Evolutionary conservation across 2,113 vertebrate genomes (phyloP).

Genomic region (Pseudopodoces humilis): DNA sequence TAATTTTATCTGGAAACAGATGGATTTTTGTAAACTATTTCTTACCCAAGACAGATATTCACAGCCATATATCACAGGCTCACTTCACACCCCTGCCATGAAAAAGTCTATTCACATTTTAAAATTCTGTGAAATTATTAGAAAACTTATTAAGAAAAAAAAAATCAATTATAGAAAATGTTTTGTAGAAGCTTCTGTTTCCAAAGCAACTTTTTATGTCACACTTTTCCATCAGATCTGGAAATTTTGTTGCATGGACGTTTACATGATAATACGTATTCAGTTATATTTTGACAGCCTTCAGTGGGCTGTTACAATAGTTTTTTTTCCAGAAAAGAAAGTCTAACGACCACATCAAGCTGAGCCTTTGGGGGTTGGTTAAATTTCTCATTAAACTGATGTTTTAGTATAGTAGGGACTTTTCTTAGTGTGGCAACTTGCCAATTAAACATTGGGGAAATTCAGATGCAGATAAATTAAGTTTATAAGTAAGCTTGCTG

Average conservation of each 20-base stretch:
- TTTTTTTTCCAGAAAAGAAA: neutral
- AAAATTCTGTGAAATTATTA: neutral
- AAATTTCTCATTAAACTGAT: neutral
- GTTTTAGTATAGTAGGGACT: neutral
- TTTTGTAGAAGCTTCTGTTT: neutral
- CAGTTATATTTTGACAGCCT: neutral
- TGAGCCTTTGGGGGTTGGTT: neutral
- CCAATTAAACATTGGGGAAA: neutral
- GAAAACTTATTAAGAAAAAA: neutral
- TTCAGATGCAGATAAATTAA: constrained; percentile 3
- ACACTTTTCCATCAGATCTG: neutral
- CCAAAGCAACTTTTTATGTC: neutral
- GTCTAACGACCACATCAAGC: neutral
- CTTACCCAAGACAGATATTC: neutral
- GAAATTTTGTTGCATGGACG: neutral
- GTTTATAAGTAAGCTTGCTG: neutral
- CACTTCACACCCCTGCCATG: neutral
- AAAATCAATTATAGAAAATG: neutral
- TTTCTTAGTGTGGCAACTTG: neutral
- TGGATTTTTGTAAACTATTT: neutral
- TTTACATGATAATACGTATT: neutral
- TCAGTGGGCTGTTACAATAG: neutral
- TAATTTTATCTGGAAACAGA: neutral
- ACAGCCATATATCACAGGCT: neutral
- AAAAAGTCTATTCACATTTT: neutral